These are phyloP conservation scores for Notarius lentiginosus DNA, from an alignment of 2,113 vertebrate genomes.

Conservation along the genomic window DNA sequence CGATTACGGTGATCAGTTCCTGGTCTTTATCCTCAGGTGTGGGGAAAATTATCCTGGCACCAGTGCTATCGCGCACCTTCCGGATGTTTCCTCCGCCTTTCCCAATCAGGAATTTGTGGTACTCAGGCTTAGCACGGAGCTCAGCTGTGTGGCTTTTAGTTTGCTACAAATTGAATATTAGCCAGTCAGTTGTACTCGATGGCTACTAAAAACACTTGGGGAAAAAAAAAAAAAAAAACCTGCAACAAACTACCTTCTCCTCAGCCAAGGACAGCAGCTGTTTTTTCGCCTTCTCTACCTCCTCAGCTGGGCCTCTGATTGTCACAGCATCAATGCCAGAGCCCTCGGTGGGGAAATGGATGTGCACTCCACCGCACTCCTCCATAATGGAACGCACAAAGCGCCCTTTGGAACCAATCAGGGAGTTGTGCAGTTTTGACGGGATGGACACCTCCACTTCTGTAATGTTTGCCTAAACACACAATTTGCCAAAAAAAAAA, in stretches of 20 bases:
- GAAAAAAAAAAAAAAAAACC: not conserved
- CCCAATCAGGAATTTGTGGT: slow-evolving; percentile 98
- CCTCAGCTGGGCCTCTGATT: slow-evolving; percentile 91
- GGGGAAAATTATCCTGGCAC: slow-evolving; percentile 94
- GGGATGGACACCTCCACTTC: slow-evolving; percentile 96
- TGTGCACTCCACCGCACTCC: slow-evolving; percentile 96
- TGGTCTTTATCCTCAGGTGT: slow-evolving; percentile 91
- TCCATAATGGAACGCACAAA: slow-evolving; percentile 99
- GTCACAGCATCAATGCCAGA: slow-evolving; percentile 94
- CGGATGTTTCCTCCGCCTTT: slow-evolving; percentile 96
- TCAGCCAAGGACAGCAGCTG: slow-evolving; percentile 95
- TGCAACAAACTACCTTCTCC: slow-evolving; percentile 84
- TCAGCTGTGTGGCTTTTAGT: slow-evolving; percentile 93
- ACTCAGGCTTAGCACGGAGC: slow-evolving; percentile 93
- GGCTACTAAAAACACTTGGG: too few species aligned
- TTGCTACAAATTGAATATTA: slow-evolving; percentile 76
- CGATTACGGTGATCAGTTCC: slow-evolving; percentile 95
- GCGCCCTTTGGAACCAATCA: slow-evolving; percentile 96
- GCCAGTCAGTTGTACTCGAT: not conserved
- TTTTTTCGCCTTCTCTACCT: slow-evolving; percentile 94
- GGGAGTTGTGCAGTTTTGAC: slow-evolving; percentile 93
- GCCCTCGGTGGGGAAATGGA: slow-evolving; percentile 96
- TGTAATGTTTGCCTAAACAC: slow-evolving; percentile 87
- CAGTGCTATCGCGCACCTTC: slow-evolving; percentile 93
- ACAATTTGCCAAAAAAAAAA: not conserved